phyloP scores from a whole-genome alignment of 2,888 invertebrate species.

The Acanthosepion pharaonis region DNA sequence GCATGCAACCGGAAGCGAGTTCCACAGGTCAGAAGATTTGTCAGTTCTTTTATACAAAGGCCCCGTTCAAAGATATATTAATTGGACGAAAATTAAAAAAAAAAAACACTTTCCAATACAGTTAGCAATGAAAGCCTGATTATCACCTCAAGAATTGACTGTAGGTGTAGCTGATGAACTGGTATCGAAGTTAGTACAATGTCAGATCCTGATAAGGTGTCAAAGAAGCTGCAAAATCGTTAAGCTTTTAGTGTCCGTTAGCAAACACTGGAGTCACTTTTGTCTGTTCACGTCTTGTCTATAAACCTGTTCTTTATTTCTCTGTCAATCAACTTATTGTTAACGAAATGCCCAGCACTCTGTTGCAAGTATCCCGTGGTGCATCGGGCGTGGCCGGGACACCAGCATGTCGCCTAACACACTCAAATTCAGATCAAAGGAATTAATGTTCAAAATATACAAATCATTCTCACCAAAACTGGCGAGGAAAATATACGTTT shows the following conservation, averaged over 20 bases:
- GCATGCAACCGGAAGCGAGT: too few species aligned
- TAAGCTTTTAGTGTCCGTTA: not conserved
- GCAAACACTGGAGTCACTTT: not conserved
- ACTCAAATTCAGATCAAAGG: not conserved
- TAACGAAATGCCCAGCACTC: not conserved
- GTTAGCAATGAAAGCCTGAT: not conserved
- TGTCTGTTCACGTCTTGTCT: not conserved
- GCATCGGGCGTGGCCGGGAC: not conserved
- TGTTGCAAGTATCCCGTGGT: not conserved
- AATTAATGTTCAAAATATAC: not conserved
- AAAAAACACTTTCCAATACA: not conserved
- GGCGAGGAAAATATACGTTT: not conserved
- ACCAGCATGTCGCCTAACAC: constrained; percentile 33
- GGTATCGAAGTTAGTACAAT: not conserved
- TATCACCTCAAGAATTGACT: not conserved
- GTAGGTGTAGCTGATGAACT: not conserved
- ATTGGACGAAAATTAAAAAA: too few species aligned
- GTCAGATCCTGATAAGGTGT: not conserved
- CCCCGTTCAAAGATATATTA: too few species aligned
- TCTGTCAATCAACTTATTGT: constrained; percentile 8
- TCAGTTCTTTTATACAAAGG: too few species aligned
- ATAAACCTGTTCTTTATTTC: not conserved
- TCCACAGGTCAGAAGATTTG: too few species aligned
- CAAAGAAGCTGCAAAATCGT: not conserved
- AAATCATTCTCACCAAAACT: not conserved